Percentiles rank a stretch among this genome's conserved stretches.
These are phyloP conservation scores for Atta cephalotes DNA, from an alignment of 1,140 invertebrate genomes.

Conservation along the genomic window DNA sequence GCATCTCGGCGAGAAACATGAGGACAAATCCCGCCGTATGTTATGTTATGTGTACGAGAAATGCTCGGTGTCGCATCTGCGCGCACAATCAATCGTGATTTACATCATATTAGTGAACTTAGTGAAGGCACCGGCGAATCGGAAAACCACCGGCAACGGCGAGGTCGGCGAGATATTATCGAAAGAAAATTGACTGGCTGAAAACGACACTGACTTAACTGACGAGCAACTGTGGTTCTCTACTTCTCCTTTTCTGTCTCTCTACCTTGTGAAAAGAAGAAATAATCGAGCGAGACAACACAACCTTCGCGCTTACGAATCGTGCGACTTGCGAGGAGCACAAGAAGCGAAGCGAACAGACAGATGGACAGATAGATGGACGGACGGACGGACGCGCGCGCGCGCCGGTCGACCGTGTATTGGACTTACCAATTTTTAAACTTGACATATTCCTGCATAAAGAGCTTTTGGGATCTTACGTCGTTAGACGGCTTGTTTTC, in stretches of 20 bases:
- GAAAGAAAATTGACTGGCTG: background rate
- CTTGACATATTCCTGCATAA: conserved; percentile 88
- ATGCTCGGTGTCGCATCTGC: background rate
- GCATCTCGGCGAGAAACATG: background rate
- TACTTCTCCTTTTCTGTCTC: background rate
- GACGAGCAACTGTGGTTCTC: background rate
- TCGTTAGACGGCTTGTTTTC: conserved; percentile 81
- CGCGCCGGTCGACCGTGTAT: background rate
- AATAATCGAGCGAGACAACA: conserved; percentile 25
- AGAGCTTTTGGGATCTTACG: conserved; percentile 77
- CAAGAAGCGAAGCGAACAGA: background rate
- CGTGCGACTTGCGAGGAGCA: conserved; percentile 26
- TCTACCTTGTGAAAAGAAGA: background rate
- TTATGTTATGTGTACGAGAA: background rate
- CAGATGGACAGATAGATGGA: background rate
- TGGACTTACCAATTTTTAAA: conserved; percentile 88
- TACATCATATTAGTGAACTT: background rate
- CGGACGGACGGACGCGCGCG: background rate
- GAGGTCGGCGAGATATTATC: background rate
- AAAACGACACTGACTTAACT: background rate
- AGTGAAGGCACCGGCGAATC: background rate
- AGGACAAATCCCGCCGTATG: background rate
- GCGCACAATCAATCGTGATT: background rate
- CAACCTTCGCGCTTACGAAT: conserved; percentile 41
- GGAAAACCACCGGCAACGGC: background rate